Conservation (phyloP, 35 echinoderm and acorn worm genomes). For the Stichopus chloronotus region DNA sequence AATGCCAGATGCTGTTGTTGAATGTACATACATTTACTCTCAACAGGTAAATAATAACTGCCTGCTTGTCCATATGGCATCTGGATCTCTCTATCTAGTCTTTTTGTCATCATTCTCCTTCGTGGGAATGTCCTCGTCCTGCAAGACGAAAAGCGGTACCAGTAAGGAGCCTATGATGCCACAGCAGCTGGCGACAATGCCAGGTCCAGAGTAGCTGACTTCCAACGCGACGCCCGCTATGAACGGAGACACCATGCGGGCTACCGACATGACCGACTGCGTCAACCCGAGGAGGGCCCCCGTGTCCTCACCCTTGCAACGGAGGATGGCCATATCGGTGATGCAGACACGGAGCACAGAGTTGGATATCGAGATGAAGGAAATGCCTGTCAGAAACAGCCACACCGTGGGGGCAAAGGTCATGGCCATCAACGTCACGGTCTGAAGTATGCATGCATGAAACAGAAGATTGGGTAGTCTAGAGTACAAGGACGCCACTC, state of each 20-base stretch:
- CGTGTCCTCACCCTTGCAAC: conserved; percentile 71
- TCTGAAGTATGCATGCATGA: conserved; percentile 59
- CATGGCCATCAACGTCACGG: conserved; percentile 55
- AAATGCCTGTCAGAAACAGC: conserved; percentile 49
- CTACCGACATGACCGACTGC: conserved; percentile 81
- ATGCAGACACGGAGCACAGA: conserved; percentile 69
- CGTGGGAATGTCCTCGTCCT: neutral
- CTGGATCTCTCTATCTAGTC: neutral
- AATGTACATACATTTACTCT: no score
- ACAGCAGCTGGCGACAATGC: conserved; percentile 49
- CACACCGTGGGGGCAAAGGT: conserved; percentile 62
- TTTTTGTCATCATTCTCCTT: neutral
- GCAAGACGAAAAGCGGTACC: conserved; percentile 18
- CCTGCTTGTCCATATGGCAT: no score
- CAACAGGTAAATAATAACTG: no score
- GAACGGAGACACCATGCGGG: conserved; percentile 74
- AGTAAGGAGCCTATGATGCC: neutral
- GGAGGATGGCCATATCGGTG: conserved; percentile 73
- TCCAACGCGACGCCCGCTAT: conserved; percentile 75
- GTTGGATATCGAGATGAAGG: conserved; percentile 69
- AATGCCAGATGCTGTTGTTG: no score
- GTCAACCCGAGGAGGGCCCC: conserved; percentile 85
- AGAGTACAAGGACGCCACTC: conserved; percentile 63
- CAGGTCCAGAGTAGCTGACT: conserved; percentile 59
- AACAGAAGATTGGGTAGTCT: conserved; percentile 57